Conservation (phyloP, 1,140 invertebrate species). For the Oscheius sp. region DNA sequence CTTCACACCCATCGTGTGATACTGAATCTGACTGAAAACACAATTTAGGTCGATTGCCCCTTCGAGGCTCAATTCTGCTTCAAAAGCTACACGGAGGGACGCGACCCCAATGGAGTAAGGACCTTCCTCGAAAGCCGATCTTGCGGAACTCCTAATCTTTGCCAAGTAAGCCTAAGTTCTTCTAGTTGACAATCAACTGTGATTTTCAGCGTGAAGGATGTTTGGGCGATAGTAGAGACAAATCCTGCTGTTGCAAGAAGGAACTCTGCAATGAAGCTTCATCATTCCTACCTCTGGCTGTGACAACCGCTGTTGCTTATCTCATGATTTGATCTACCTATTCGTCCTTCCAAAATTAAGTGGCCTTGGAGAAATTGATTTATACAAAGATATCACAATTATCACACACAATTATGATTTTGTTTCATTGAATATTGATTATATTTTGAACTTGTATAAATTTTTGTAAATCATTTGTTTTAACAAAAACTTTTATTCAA, state of each 20-base stretch:
- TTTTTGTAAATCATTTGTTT: no score
- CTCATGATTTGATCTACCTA: background rate
- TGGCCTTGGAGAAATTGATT: background rate
- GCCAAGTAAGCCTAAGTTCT: constrained; percentile 8
- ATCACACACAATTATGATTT: no score
- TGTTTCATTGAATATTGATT: no score
- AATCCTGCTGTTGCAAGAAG: constrained; percentile 22
- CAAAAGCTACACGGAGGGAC: constrained; percentile 22
- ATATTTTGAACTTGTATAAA: no score
- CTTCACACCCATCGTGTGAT: no score
- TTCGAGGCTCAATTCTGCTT: constrained; percentile 19
- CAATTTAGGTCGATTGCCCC: constrained; percentile 22
- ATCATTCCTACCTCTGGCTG: background rate
- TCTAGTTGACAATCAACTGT: background rate
- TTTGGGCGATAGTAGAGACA: constrained; percentile 12
- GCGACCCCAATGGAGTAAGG: constrained; percentile 12
- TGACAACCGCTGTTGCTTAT: background rate
- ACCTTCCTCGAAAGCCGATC: constrained; percentile 13
- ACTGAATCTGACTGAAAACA: background rate
- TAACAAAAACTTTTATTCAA: no score
- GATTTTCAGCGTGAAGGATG: constrained; percentile 29
- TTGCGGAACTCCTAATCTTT: constrained; percentile 19
- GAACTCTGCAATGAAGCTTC: constrained; percentile 17
- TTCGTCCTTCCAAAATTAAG: background rate
- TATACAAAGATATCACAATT: no score